These are phyloP conservation scores for Phymatocera aterrima DNA, from an alignment of 2,888 invertebrate genomes.

Conservation along the genomic window DNA sequence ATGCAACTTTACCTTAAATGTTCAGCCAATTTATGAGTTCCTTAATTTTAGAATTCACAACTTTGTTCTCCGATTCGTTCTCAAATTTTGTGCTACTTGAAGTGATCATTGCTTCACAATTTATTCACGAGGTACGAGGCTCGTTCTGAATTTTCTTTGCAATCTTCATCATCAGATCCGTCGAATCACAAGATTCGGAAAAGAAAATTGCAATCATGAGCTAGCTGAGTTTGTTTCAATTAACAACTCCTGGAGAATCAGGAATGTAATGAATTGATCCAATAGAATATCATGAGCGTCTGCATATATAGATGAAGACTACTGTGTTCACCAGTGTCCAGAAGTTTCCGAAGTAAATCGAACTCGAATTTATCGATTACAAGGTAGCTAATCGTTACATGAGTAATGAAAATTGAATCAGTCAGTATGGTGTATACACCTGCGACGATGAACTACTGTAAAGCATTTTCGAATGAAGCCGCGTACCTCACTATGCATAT, in stretches of 20 bases:
- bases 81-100: constrained; percentile 33
- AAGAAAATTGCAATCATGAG: background rate
- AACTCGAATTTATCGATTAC: background rate
- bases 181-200: background rate
- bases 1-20: constrained; percentile 43
- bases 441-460: background rate
- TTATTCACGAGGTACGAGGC: constrained; percentile 25
- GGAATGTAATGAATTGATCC: background rate
- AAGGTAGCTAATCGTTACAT: background rate
- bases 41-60: constrained; percentile 28
- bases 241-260: background rate
- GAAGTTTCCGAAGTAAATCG: background rate
- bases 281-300: too few relatives aligned
- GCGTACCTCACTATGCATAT: constrained; percentile 16
- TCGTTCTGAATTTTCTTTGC: background rate
- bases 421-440: background rate
- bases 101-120: background rate
- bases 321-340: too few relatives aligned
- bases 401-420: background rate
- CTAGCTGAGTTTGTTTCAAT: background rate
- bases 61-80: constrained; percentile 28
- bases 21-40: constrained; percentile 32
- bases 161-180: background rate
- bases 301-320: background rate
- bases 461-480: background rate